These are phyloP conservation scores for Doris montereyensis DNA, from an alignment of 2,888 invertebrate genomes.

Conservation along the genomic window DNA sequence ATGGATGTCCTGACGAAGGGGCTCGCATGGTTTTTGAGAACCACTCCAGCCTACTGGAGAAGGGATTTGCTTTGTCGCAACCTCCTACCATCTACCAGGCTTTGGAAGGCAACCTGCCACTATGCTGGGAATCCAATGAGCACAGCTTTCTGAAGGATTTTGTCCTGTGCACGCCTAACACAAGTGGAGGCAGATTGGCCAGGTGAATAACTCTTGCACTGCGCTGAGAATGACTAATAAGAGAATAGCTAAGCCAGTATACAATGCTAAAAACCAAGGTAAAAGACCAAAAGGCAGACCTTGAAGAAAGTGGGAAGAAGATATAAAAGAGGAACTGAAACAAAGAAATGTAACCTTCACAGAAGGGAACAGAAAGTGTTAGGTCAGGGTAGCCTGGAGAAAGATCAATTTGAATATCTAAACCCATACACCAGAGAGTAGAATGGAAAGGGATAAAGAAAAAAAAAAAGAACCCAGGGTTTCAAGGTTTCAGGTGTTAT, in stretches of 20 bases:
- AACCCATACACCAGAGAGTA: too few species aligned
- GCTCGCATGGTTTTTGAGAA: slow-evolving; percentile 77
- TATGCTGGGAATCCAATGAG: slow-evolving; percentile 86
- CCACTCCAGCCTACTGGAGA: slow-evolving; percentile 85
- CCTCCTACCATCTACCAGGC: slow-evolving; percentile 91
- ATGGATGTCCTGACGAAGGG: slow-evolving; percentile 81
- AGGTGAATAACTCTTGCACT: slow-evolving; percentile 67
- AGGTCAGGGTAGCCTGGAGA: too few species aligned
- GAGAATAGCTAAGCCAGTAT: too few species aligned
- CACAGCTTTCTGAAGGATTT: slow-evolving; percentile 93
- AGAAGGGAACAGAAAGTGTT: too few species aligned
- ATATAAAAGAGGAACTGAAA: too few species aligned
- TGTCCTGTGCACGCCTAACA: slow-evolving; percentile 87
- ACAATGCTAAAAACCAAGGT: too few species aligned
- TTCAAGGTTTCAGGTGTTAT: background rate
- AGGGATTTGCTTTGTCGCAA: slow-evolving; percentile 90
- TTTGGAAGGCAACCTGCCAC: slow-evolving; percentile 88
- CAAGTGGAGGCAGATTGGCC: slow-evolving; percentile 91
- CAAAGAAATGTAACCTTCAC: too few species aligned
- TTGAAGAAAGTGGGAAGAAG: too few species aligned
- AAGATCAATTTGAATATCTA: too few species aligned
- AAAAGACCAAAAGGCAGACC: too few species aligned
- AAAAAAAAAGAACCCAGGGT: background rate
- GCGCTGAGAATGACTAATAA: background rate
- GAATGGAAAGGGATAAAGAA: too few species aligned